Evolutionary conservation across 1,140 invertebrate species (phyloP).

Genomic region (Pseudomyrmex dendroicus): DNA sequence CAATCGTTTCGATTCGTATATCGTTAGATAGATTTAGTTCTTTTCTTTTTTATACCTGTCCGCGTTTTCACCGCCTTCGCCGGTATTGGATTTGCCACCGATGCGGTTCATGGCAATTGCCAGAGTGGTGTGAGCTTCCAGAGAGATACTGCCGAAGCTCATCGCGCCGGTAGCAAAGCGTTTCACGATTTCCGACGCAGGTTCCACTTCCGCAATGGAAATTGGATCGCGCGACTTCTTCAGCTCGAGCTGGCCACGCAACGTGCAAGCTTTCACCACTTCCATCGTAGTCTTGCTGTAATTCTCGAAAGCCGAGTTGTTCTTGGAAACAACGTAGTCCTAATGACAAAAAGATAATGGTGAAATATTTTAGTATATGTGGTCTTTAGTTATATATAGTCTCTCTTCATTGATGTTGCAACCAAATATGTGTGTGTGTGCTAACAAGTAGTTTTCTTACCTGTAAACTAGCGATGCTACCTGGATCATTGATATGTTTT

Average conservation of each 20-base stretch:
- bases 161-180: constrained; percentile 93
- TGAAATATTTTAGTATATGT: too few relatives aligned
- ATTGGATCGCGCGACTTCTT: constrained; percentile 91
- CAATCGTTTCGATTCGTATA: neutral
- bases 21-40: neutral
- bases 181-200: constrained; percentile 98
- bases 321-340: constrained; percentile 95
- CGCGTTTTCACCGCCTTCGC: constrained; percentile 96
- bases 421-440: neutral
- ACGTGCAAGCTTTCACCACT: constrained; percentile 94
- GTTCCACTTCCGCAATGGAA: constrained; percentile 95
- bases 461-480: constrained; percentile 96
- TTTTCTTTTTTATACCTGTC: constrained; percentile 88
- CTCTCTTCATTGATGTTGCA: neutral
- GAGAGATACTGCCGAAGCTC: constrained; percentile 96
- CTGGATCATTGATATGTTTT: constrained; percentile 98
- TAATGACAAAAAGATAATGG: constrained; percentile 72
- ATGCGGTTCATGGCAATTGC: constrained; percentile 99
- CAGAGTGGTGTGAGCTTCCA: constrained; percentile 97
- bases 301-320: constrained; percentile 92
- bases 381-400: neutral
- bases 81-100: constrained; percentile 98
- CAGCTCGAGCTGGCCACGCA: constrained; percentile 96
- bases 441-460: constrained; percentile 77
- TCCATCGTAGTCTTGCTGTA: constrained; percentile 95